Base-by-base conservation (phyloP, 2,113 vertebrate genomes). In the Pycnonotus jocosus region DNA sequence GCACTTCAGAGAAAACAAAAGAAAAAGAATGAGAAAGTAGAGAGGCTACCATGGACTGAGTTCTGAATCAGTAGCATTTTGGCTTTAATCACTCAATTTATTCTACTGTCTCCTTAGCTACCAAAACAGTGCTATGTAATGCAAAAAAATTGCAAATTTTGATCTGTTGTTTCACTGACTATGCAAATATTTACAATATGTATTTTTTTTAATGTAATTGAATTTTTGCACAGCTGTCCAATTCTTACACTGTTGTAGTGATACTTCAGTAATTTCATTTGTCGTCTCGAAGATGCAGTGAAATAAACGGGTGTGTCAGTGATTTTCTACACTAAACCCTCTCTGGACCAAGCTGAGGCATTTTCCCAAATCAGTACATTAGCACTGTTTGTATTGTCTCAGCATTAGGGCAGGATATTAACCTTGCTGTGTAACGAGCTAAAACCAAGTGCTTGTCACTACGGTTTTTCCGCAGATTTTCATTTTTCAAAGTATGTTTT, bases 331-430 rank as follows among this genome's bases (percentile, higher is more conserved):
- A 70, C 44, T 8, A 88, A 61, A 66, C 27, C 92, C 81, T 94
- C 71, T 81, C 38, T 45, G 84, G 72, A 81, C 54, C 80, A 93
- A 95, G 60, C 56, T 79, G 83, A 94, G 54, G 74, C 20, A 53
- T 77, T 92, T 81, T 42, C 60, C 24, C 57, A 70, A 84, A 57
- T 44, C n/a, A 86, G 13, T 92, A 71, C 30, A 81, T 89, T 81
- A 83, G n/a, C 45, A 86, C 28, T 84, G 30, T 53, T 70, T 92
- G 47, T 74, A 92, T 33, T 85, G 48, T 84, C 82, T 91, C 91
- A 81, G 78, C 60, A 86, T 7, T 95, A 92, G 91, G 60, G n/a
- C 72, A 85, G 65, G 79, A 92, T 88, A 92, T 73, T 92, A 92
- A 95, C 94, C 91, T 90, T 47, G 24, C 69, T 91, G 51, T 47